Evolutionary conservation across 2,888 invertebrate species (phyloP).

Genomic region (Drosophila histrio): DNA sequence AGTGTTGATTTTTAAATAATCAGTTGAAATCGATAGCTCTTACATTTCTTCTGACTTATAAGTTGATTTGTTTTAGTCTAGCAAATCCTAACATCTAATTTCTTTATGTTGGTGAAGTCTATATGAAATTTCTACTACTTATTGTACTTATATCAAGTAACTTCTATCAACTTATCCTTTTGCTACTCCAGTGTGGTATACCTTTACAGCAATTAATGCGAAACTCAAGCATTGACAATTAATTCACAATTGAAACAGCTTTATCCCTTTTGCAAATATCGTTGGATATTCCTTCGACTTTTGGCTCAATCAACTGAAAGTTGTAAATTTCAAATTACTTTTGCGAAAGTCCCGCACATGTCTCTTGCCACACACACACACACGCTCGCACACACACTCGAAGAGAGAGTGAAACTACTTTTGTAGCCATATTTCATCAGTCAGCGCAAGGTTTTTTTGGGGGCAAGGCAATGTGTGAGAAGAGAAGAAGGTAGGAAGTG

Average conservation of each 20-base stretch:
- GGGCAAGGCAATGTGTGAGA: not conserved
- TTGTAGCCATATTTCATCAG: constrained; percentile 64
- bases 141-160: not conserved
- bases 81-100: too few species aligned
- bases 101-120: too few species aligned
- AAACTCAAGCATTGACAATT: constrained; percentile 28
- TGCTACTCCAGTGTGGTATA: not conserved
- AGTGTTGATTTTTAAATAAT: too few species aligned
- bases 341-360: constrained; percentile 1
- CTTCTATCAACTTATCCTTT: too few species aligned
- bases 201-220: constrained; percentile 26
- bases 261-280: constrained; percentile 18
- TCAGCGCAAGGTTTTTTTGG: constrained; percentile 21
- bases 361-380: not conserved
- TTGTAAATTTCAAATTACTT: constrained; percentile 74
- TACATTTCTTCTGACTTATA: too few species aligned
- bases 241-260: constrained; percentile 29
- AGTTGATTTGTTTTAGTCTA: too few species aligned
- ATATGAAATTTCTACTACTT: not conserved
- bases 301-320: constrained; percentile 67
- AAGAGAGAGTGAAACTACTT: constrained; percentile 29
- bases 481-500: not conserved
- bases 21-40: too few species aligned
- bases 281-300: constrained; percentile 15
- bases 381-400: not conserved